Evolutionary conservation across 2,113 vertebrate genomes (phyloP).

Genomic region (Chamaea fasciata): DNA sequence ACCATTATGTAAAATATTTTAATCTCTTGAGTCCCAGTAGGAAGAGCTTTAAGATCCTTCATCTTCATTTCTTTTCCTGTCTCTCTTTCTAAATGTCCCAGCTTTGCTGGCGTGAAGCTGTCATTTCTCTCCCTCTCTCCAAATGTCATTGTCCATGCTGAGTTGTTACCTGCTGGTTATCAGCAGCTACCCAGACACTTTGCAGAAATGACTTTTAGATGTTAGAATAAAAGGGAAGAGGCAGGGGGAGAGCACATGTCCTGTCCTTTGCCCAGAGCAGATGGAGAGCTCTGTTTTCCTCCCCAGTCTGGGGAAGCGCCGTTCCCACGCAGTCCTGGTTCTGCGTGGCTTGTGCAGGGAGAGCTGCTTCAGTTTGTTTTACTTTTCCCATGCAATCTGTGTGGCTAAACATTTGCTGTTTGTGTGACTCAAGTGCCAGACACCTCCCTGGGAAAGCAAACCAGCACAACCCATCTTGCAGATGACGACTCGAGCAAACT

Average conservation of each 20-base stretch:
- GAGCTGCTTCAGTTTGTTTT: conserved; percentile 57
- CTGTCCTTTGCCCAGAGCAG: conserved; percentile 16
- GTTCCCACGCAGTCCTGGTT: conserved; percentile 22
- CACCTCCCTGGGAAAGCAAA: conserved; percentile 1
- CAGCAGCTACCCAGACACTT: conserved; percentile 48
- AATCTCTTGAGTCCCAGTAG: conserved; percentile 44
- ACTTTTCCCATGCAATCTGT: neutral
- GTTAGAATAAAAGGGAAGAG: neutral
- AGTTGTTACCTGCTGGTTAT: conserved; percentile 59
- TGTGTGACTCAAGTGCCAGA: conserved; percentile 45
- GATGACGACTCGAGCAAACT: neutral
- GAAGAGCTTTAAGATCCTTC: conserved; percentile 55
- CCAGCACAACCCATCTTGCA: neutral
- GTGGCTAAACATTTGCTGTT: conserved; percentile 59
- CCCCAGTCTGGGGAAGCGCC: neutral
- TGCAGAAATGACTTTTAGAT: conserved; percentile 56
- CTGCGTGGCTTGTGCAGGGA: neutral
- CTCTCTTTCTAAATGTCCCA: conserved; percentile 27
- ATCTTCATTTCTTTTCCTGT: conserved; percentile 50
- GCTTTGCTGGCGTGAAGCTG: conserved; percentile 37
- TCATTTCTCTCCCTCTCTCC: conserved; percentile 47
- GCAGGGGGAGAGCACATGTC: conserved; percentile 8
- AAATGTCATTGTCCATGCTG: conserved; percentile 66
- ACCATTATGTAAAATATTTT: conserved; percentile 24
- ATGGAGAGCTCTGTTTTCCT: conserved; percentile 35